Conservation (phyloP, 2,888 invertebrate genomes). For the Cosmorhoe ocellata region DNA sequence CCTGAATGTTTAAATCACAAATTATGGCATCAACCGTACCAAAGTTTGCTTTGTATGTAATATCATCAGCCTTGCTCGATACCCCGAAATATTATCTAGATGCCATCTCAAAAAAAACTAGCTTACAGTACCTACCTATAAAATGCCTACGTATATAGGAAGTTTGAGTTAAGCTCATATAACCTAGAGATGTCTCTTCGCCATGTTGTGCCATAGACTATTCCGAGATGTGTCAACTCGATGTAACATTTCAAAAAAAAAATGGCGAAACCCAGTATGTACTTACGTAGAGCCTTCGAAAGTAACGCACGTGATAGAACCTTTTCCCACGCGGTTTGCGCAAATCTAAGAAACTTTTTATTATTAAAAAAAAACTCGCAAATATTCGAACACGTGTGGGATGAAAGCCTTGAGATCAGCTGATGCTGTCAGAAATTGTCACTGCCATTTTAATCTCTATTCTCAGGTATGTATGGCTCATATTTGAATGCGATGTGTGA, state of each 20-base stretch:
- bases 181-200: too few species aligned
- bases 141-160: too few species aligned
- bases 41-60: too few species aligned
- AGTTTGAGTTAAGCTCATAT: too few species aligned
- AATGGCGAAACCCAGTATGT: constrained; percentile 43
- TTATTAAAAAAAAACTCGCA: constrained; percentile 54
- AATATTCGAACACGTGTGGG: constrained; percentile 63
- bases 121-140: too few species aligned
- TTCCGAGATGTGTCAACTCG: constrained; percentile 1
- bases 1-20: too few species aligned
- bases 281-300: constrained; percentile 25
- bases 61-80: too few species aligned
- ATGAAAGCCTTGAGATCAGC: constrained; percentile 61
- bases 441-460: constrained; percentile 14
- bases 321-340: constrained; percentile 66
- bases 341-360: constrained; percentile 52
- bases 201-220: constrained; percentile 2
- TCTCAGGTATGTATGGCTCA: background rate
- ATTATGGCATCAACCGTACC: too few species aligned
- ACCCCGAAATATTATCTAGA: too few species aligned
- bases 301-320: constrained; percentile 50
- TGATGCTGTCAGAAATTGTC: constrained; percentile 42
- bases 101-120: too few species aligned
- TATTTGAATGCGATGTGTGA: constrained; percentile 1
- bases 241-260: background rate